Conservation (phyloP, 37 sponge, comb jelly and placozoan genomes). For the Halisarca cf. caerulea region DNA sequence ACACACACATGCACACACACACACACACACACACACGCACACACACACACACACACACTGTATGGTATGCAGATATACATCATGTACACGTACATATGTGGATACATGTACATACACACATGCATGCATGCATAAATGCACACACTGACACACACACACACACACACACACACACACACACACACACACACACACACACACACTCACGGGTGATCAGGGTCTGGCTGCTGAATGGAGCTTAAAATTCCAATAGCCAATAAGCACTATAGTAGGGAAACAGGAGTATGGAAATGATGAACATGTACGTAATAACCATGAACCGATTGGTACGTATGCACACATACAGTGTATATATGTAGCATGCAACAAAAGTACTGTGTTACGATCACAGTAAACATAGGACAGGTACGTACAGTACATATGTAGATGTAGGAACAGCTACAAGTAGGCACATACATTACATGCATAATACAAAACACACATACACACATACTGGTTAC, state of each 20-base stretch:
- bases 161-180: slow-evolving; percentile 22
- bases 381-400: not conserved
- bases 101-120: slow-evolving; percentile 8
- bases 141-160: slow-evolving; percentile 16
- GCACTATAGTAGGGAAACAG: slow-evolving; percentile 66
- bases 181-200: slow-evolving; percentile 7
- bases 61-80: not conserved
- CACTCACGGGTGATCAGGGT: slow-evolving; percentile 95
- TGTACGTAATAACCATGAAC: too few species aligned
- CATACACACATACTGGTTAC: too few species aligned
- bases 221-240: slow-evolving; percentile 87
- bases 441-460: too few species aligned
- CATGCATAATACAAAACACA: not conserved
- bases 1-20: slow-evolving; percentile 20
- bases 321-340: too few species aligned
- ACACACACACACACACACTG: slow-evolving; percentile 19
- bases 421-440: too few species aligned
- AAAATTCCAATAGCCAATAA: slow-evolving; percentile 90
- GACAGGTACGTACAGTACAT: too few species aligned
- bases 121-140: not conserved
- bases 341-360: not conserved
- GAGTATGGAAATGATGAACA: not conserved
- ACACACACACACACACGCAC: slow-evolving; percentile 11
- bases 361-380: not conserved
- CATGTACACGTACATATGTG: not conserved